Evolutionary conservation across 2,888 invertebrate genomes (phyloP).

Genomic region (Aphidoletes aphidimyza): DNA sequence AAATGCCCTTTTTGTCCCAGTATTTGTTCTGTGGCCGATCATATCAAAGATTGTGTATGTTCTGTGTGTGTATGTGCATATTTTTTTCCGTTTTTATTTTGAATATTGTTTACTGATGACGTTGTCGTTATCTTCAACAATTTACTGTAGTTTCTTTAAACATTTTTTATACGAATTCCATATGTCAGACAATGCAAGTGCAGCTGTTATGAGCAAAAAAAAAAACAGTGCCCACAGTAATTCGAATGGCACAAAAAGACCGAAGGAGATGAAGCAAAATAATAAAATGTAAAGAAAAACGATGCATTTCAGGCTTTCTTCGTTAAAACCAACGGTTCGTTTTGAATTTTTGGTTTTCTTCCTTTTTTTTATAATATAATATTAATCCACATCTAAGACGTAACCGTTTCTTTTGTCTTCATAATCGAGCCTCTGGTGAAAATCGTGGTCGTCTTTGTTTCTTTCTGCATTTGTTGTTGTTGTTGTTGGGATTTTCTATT

Average conservation of each 20-base stretch:
- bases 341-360: neutral
- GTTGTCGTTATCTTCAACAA: neutral
- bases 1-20: too few relatives aligned
- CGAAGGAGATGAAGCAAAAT: neutral
- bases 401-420: too few relatives aligned
- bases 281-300: neutral
- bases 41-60: too few relatives aligned
- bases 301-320: neutral
- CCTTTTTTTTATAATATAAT: neutral
- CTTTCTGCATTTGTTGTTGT: neutral
- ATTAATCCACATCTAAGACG: too few relatives aligned
- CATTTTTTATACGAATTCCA: constrained; percentile 40
- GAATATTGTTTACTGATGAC: neutral
- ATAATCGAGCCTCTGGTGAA: too few relatives aligned
- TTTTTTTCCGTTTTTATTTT: neutral
- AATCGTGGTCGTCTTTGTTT: too few relatives aligned
- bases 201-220: constrained; percentile 40
- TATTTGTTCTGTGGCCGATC: too few relatives aligned
- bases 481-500: neutral
- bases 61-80: neutral
- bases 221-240: neutral
- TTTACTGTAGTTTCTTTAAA: constrained; percentile 10
- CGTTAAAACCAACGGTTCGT: neutral
- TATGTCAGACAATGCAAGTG: neutral
- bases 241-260: neutral